Percentiles rank a stretch among this genome's conserved stretches.
Evolutionary conservation across 2,888 invertebrate species (phyloP).

Genomic region (Petrolisthes manimaculis): DNA sequence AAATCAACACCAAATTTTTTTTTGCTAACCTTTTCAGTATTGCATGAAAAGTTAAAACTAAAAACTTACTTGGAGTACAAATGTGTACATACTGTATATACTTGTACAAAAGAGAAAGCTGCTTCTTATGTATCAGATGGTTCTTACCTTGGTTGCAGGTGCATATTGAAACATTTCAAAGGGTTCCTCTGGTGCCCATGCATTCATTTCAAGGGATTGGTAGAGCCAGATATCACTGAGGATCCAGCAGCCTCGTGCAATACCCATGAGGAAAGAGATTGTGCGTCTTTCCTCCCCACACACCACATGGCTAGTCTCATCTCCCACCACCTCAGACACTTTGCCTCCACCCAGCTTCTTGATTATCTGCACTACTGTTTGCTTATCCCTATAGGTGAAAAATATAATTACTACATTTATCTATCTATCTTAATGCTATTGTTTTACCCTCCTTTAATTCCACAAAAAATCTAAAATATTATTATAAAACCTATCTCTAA

Average conservation of each 20-base stretch:
- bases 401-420: too few species aligned
- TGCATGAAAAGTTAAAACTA: not conserved
- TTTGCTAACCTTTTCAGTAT: not conserved
- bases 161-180: slow-evolving; percentile 50
- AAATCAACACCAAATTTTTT: too few species aligned
- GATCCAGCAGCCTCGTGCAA: slow-evolving; percentile 54
- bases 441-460: too few species aligned
- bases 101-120: not conserved
- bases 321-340: slow-evolving; percentile 25
- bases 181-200: slow-evolving; percentile 58
- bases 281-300: slow-evolving; percentile 54
- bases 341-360: slow-evolving; percentile 39
- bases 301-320: slow-evolving; percentile 46
- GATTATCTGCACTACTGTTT: slow-evolving; percentile 37
- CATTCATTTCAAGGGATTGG: slow-evolving; percentile 39
- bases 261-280: slow-evolving; percentile 41
- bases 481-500: too few species aligned
- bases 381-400: slow-evolving; percentile 34
- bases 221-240: slow-evolving; percentile 53
- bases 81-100: not conserved
- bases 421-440: too few species aligned
- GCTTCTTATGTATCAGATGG: not conserved
- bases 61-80: not conserved
- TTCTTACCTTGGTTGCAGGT: slow-evolving; percentile 53
- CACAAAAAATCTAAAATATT: too few species aligned